A percentile compares a stretch with the other conserved stretches of the same genome.
Conservation (phyloP, 2,113 vertebrate genomes). For the cattle (Bos taurus) region DNA sequence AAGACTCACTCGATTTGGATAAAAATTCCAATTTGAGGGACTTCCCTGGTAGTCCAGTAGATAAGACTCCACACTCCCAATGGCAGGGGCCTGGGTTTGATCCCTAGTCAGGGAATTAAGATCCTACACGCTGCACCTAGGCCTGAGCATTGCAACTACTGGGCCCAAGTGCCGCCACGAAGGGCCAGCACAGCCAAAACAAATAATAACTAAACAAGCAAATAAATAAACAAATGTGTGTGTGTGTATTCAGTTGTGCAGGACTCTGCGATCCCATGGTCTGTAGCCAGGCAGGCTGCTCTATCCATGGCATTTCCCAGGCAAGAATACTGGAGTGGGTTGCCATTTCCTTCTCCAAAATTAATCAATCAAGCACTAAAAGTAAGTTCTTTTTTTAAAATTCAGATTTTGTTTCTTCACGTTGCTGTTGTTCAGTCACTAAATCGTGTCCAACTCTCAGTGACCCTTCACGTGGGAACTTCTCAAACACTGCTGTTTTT, state of each 20-base stretch:
- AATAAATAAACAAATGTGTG: neutral
- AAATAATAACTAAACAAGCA: neutral
- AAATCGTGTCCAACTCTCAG: neutral
- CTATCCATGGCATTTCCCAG: neutral
- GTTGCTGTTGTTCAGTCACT: neutral
- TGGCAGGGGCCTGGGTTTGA: neutral
- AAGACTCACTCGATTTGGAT: neutral
- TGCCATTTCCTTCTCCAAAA: neutral
- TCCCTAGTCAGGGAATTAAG: neutral
- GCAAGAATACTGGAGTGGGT: neutral
- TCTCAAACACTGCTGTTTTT: neutral
- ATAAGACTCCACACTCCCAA: neutral
- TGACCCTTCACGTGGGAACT: neutral
- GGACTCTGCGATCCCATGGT: neutral
- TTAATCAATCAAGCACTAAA: neutral
- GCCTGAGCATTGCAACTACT: neutral
- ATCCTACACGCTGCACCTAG: neutral
- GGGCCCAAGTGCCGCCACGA: neutral
- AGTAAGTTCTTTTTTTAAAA: neutral
- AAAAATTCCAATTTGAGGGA: neutral
- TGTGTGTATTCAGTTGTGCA: neutral
- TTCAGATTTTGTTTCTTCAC: slow-evolving; percentile 5
- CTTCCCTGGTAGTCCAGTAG: neutral
- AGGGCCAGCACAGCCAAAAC: neutral
- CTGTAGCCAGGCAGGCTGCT: neutral